Percentiles rank a stretch among this genome's conserved stretches.
These are phyloP conservation scores for Periophthalmodon schlosseri DNA, from an alignment of 2,113 vertebrate species.

Conservation along the genomic window DNA sequence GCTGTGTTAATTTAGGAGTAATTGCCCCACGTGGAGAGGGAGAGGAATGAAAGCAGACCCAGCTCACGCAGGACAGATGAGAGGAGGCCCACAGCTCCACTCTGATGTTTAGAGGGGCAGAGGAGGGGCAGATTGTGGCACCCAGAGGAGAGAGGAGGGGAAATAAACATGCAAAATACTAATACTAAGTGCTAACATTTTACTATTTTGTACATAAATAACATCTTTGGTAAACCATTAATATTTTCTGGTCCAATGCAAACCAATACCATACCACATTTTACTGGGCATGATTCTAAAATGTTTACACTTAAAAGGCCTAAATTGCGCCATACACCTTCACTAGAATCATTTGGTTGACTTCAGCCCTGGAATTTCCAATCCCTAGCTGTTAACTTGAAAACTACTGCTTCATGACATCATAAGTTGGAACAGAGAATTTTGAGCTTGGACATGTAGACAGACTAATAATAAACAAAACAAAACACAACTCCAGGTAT, in stretches of 20 bases:
- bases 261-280: background rate
- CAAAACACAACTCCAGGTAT: too few species aligned
- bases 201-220: background rate
- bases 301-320: too few species aligned
- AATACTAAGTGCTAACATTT: background rate
- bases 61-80: conserved; percentile 28
- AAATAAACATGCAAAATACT: background rate
- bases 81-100: conserved; percentile 36
- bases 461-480: too few species aligned
- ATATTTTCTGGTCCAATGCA: background rate
- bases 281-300: too few species aligned
- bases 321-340: too few species aligned
- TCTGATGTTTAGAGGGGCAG: conserved; percentile 22
- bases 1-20: conserved; percentile 38
- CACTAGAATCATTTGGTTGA: too few species aligned
- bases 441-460: too few species aligned
- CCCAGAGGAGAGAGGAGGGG: conserved; percentile 3
- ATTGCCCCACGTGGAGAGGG: conserved; percentile 34
- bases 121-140: conserved; percentile 27
- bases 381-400: too few species aligned
- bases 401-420: too few species aligned
- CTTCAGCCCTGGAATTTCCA: too few species aligned
- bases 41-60: background rate
- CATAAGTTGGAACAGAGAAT: too few species aligned
- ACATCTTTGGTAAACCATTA: background rate